A percentile compares a stretch with the other conserved stretches of the same genome.
phyloP scores from a whole-genome alignment of 2,888 invertebrate genomes.

The Homarus gammarus region DNA sequence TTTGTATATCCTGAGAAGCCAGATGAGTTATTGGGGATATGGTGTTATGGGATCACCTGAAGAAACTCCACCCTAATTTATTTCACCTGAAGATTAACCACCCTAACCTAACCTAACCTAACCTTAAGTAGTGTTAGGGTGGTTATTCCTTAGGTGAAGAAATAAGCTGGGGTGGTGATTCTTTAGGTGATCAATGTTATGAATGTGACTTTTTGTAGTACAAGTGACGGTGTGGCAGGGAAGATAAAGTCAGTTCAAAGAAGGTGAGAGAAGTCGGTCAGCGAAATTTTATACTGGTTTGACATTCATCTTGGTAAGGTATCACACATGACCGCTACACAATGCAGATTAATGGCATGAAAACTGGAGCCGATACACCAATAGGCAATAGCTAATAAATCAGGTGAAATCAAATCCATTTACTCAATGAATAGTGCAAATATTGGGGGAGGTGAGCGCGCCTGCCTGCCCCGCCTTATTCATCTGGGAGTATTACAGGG shows the following conservation, averaged over 20 bases:
- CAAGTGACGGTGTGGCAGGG: background rate
- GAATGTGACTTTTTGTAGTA: background rate
- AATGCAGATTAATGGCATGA: conserved; percentile 35
- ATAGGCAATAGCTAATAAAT: conserved; percentile 34
- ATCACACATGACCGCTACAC: conserved; percentile 40
- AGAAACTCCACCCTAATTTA: too few species aligned
- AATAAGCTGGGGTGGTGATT: too few species aligned
- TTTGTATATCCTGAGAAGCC: too few species aligned
- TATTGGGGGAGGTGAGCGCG: conserved; percentile 46
- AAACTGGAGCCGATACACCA: conserved; percentile 29
- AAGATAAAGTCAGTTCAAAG: background rate
- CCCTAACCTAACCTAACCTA: too few species aligned
- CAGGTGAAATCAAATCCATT: conserved; percentile 48
- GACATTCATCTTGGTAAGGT: background rate
- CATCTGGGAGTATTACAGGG: conserved; percentile 71
- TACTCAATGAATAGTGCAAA: conserved; percentile 62
- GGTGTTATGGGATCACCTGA: too few species aligned
- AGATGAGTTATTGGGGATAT: too few species aligned
- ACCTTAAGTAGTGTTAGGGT: too few species aligned
- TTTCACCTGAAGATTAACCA: too few species aligned
- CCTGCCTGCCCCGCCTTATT: conserved; percentile 66
- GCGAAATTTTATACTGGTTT: background rate
- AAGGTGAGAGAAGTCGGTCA: background rate
- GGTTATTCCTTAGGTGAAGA: too few species aligned
- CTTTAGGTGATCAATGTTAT: too few species aligned